Percentiles rank a stretch among this genome's conserved stretches.
Evolutionary conservation across 2,113 vertebrate genomes (phyloP).

Genomic region (Hypomesus transpacificus): DNA sequence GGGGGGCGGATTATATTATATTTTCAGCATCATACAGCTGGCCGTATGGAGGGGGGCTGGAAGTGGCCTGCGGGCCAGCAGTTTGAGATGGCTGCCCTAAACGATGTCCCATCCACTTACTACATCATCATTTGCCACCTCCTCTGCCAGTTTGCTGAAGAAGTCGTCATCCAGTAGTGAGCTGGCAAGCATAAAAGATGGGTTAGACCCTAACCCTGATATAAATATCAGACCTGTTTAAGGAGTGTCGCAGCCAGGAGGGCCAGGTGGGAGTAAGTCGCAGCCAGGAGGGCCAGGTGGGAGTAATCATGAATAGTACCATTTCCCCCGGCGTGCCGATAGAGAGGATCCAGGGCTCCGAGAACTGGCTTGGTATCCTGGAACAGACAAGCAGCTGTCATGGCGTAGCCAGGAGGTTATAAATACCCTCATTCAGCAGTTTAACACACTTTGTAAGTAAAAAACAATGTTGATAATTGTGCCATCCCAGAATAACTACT

Average conservation of each 20-base stretch:
- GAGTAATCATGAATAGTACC: constrained; percentile 45
- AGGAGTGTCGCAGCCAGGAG: not conserved
- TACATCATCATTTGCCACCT: constrained; percentile 59
- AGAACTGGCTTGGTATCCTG: constrained; percentile 4
- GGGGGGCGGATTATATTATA: too few relatives aligned
- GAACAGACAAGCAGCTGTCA: too few relatives aligned
- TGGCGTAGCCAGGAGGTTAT: too few relatives aligned
- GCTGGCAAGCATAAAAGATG: constrained; percentile 47
- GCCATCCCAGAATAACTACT: not conserved
- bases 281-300: not conserved
- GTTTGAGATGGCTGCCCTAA: too few relatives aligned
- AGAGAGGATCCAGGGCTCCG: not conserved
- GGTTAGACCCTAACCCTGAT: too few relatives aligned
- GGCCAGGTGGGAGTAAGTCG: not conserved
- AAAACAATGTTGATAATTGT: not conserved
- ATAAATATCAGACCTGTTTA: too few relatives aligned
- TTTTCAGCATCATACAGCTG: too few relatives aligned
- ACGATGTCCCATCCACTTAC: constrained; percentile 19
- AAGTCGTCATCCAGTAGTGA: constrained; percentile 68
- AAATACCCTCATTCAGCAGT: too few relatives aligned
- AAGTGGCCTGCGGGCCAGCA: too few relatives aligned
- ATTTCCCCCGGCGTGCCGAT: constrained; percentile 39
- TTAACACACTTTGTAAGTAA: too few relatives aligned
- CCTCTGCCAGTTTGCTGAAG: constrained; percentile 66
- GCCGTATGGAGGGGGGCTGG: too few relatives aligned